Conservation (phyloP, 2,888 invertebrate genomes). For the Halocaridina rubra region DNA sequence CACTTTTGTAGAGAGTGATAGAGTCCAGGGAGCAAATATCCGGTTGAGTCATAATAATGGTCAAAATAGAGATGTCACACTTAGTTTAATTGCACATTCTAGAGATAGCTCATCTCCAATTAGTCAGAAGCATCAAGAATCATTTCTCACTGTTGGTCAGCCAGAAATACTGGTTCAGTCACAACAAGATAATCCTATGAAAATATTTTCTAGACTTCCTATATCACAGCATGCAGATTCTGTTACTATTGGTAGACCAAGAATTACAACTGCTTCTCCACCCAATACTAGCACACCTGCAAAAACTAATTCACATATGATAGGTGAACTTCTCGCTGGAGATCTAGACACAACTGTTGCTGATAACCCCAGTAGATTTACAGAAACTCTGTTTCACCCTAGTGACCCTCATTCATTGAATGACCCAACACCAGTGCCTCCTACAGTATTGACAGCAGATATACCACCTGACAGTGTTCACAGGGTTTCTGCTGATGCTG, state of each 20-base stretch:
- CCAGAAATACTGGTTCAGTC: not conserved
- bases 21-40: not conserved
- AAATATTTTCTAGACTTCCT: too few relatives aligned
- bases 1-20: not conserved
- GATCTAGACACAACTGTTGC: too few relatives aligned
- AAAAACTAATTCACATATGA: too few relatives aligned
- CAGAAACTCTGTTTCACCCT: not conserved
- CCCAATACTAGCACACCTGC: not conserved
- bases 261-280: not conserved
- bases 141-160: not conserved
- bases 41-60: not conserved
- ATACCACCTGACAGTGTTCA: constrained; percentile 52
- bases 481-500: constrained; percentile 28
- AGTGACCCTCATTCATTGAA: not conserved
- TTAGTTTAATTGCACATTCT: too few relatives aligned
- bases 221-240: too few relatives aligned
- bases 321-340: too few relatives aligned
- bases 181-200: not conserved
- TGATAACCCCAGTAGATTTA: not conserved
- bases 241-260: not conserved
- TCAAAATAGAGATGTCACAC: not conserved
- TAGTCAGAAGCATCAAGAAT: not conserved
- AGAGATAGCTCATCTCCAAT: not conserved
- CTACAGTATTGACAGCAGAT: constrained; percentile 34
- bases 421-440: constrained; percentile 21